Percentiles rank a stretch among this genome's conserved stretches.
These are phyloP conservation scores for Lepidotrigona ventralis DNA, from an alignment of 1,140 invertebrate species.

Conservation along the genomic window DNA sequence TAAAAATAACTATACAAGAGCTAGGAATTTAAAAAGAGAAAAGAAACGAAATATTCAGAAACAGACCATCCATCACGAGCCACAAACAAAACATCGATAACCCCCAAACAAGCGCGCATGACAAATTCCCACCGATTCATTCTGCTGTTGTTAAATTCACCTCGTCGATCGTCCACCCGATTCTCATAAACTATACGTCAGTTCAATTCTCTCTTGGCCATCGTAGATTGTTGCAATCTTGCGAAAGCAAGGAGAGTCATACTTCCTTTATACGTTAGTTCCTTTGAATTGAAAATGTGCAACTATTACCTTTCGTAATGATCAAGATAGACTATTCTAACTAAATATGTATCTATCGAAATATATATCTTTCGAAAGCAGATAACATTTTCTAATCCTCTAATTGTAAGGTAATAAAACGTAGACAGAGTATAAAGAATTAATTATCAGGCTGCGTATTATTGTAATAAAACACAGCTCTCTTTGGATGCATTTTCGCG, in stretches of 20 bases:
- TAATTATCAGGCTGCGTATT: too few species aligned
- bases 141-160: slow-evolving; percentile 16
- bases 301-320: too few species aligned
- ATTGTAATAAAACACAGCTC: too few species aligned
- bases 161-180: neutral
- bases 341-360: too few species aligned
- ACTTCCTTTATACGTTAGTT: neutral
- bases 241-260: neutral
- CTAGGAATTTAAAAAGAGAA: neutral
- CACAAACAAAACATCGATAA: slow-evolving; percentile 23
- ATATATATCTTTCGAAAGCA: too few species aligned
- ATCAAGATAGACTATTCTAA: too few species aligned
- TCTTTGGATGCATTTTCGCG: too few species aligned
- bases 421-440: too few species aligned
- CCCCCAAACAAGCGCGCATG: neutral
- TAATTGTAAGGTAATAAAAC: too few species aligned
- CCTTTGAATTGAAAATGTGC: neutral
- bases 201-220: too few species aligned
- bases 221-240: neutral
- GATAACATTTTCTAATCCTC: too few species aligned
- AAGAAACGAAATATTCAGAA: neutral
- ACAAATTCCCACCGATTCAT: slow-evolving; percentile 18
- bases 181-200: neutral
- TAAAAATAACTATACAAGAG: neutral
- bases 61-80: slow-evolving; percentile 17